Percentiles rank a stretch among this genome's conserved stretches.
Evolutionary conservation across 64 coral and sea anemone genomes (phyloP).

Genomic region (Dendrophyllia cribrosa): DNA sequence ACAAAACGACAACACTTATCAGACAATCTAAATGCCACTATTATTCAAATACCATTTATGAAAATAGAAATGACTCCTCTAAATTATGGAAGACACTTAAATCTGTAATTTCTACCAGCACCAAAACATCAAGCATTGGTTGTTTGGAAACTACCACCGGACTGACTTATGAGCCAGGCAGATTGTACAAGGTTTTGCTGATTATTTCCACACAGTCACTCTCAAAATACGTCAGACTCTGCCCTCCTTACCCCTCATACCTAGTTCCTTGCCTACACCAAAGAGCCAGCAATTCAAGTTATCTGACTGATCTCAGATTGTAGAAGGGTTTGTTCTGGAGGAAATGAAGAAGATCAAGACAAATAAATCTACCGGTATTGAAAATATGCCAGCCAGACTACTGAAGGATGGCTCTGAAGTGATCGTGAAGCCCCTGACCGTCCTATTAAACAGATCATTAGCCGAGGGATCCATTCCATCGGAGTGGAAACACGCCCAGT

Average conservation of each 20-base stretch:
- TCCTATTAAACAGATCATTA: slow-evolving; percentile 46
- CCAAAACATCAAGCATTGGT: slow-evolving; percentile 26
- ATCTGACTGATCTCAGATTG: slow-evolving; percentile 51
- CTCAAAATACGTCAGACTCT: slow-evolving; percentile 32
- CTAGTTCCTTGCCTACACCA: neutral
- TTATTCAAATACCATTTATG: too few relatives aligned
- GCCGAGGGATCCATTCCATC: slow-evolving; percentile 15
- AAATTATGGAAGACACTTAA: neutral
- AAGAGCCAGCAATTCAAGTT: neutral
- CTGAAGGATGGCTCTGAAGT: slow-evolving; percentile 38
- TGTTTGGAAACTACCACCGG: slow-evolving; percentile 47
- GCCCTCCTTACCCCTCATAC: neutral
- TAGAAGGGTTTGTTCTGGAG: slow-evolving; percentile 30
- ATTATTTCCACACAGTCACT: slow-evolving; percentile 40
- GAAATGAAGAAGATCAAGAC: slow-evolving; percentile 6
- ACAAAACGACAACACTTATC: too few relatives aligned
- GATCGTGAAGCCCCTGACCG: slow-evolving; percentile 22
- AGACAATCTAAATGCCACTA: too few relatives aligned
- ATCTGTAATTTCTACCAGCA: neutral
- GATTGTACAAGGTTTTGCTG: slow-evolving; percentile 27
- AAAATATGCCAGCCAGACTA: neutral
- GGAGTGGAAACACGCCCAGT: slow-evolving; percentile 18
- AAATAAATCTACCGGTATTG: slow-evolving; percentile 5
- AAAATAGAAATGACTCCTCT: too few relatives aligned
- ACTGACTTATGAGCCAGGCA: slow-evolving; percentile 3